Evolutionary conservation across 2,113 vertebrate species (phyloP).

Genomic region (Halcyon malimbica): DNA sequence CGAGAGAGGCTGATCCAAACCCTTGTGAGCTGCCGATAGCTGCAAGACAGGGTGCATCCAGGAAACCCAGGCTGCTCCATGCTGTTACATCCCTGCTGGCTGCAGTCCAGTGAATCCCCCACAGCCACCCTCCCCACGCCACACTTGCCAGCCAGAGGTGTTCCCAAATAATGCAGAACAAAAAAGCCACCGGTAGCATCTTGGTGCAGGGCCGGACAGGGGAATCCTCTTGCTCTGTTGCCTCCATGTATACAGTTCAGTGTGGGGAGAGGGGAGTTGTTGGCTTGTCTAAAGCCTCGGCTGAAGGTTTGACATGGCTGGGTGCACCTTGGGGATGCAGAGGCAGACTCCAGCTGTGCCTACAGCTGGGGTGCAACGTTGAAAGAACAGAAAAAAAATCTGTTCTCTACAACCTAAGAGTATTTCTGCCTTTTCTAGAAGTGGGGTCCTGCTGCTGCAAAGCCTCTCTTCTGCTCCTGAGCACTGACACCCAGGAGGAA

Average conservation of each 20-base stretch:
- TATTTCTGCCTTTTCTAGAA: background rate
- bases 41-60: slow-evolving; percentile 48
- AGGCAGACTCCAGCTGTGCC: background rate
- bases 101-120: background rate
- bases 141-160: background rate
- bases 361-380: background rate
- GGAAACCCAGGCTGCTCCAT: slow-evolving; percentile 23
- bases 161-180: background rate
- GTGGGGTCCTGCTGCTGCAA: background rate
- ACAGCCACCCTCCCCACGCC: background rate
- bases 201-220: background rate
- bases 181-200: background rate
- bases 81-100: slow-evolving; percentile 1
- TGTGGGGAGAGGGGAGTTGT: background rate
- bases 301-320: background rate
- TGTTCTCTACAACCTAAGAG: background rate
- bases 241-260: fast-evolving
- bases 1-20: background rate
- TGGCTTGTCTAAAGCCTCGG: background rate
- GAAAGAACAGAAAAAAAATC: background rate
- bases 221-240: background rate
- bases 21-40: background rate
- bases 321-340: background rate
- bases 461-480: background rate
- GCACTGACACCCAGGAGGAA: background rate